A percentile compares a stretch with the other conserved stretches of the same genome.
Conservation (phyloP, 64 coral and sea anemone genomes). For the Actinia tenebrosa region DNA sequence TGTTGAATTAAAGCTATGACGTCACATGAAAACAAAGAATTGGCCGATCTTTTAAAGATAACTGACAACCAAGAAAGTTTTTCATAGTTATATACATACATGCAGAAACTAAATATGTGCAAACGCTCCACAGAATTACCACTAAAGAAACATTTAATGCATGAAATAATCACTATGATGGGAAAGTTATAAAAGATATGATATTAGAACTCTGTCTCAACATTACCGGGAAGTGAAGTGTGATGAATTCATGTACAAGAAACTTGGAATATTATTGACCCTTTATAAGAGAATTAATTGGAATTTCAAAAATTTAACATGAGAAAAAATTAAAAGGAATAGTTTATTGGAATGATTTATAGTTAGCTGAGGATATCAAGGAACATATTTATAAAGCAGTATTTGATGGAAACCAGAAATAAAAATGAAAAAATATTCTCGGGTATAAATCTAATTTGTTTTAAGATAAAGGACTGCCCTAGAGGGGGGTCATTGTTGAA, state of each 20-base stretch:
- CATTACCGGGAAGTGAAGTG: background rate
- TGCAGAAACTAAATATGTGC: background rate
- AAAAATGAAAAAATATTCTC: background rate
- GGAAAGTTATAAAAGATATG: background rate
- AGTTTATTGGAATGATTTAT: background rate
- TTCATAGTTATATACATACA: background rate
- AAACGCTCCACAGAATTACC: background rate
- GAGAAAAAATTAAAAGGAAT: slow-evolving; percentile 3
- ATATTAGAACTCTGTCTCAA: background rate
- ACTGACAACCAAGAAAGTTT: background rate
- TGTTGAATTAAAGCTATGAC: too few relatives aligned
- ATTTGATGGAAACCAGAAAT: background rate
- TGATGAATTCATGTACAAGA: background rate
- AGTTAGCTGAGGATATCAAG: background rate
- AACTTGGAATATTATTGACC: background rate
- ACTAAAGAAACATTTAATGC: background rate
- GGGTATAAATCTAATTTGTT: background rate
- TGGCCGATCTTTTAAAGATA: too few relatives aligned
- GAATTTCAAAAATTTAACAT: background rate
- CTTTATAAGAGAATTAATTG: background rate
- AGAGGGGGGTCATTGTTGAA: background rate
- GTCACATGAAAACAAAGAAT: too few relatives aligned
- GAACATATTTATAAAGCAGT: background rate
- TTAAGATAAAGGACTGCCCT: background rate
- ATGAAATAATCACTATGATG: background rate